Base-by-base conservation (phyloP, 2,797 vertebrate species). In the Momotus momota region DNA sequence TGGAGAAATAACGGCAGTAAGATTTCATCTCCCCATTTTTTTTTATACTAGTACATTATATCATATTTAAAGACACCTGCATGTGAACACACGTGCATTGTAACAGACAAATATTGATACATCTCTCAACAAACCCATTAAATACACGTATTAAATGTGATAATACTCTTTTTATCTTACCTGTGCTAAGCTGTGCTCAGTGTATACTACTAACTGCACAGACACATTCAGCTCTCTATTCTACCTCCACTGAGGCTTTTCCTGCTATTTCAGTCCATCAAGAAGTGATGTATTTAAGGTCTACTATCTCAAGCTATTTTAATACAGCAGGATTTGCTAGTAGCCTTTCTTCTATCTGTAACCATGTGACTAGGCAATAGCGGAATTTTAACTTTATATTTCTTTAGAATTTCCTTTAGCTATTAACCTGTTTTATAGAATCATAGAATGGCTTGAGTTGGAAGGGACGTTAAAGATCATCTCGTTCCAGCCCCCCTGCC, bases 51-150 rank as follows among this genome's bases (percentile, higher is more conserved):
- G 18, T 61, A 43, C 23, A 27, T 82, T 52, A 70, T 57, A 60
- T 67, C 14, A 31, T 57, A 79, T 90, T 94, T 85, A 92, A 93
- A 91, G 82, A 62, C 19, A 66, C 60, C 60, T 80, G 22, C n/a
- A 38, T 49, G 64, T 84, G 88, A 86, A 49, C n/a, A 55, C 31
- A 84, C 0, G 0, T 21, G 40, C 33, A 19, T 49, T 33, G 19
- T 88, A 81, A 70, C 35, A 67, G 73, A 64, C 40, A 86, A 83
- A 83, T 88, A 86, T 88, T 92, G 86, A 48, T 70, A 55, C 3
- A 70, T 84, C 73, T 93, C 66, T 92, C 40, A 94, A 41, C 35
- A 85, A 86, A 77, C 20, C 48, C 64, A 43, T 72, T 62, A 73
- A 21, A n/a, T 64, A 21, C 52, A 79, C 11, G 43, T 86, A 66